Conservation (phyloP, 2,113 vertebrate genomes). For the Myrmecobius fasciatus region DNA sequence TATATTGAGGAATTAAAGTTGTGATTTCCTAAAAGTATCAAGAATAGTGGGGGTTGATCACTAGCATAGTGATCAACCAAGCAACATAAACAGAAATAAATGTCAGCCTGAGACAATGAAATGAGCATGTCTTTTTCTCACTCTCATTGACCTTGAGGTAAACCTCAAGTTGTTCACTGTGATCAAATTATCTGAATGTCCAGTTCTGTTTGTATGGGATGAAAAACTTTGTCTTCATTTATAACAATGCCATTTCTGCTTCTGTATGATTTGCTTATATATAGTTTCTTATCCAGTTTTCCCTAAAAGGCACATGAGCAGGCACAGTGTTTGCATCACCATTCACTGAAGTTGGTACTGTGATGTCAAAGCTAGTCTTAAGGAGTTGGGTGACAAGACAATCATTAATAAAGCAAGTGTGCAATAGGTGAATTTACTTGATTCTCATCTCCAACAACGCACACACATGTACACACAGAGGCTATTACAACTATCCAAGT, state of each 20-base stretch:
- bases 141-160: slow-evolving; percentile 71
- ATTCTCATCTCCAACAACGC: neutral
- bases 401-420: slow-evolving; percentile 17
- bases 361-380: neutral
- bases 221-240: slow-evolving; percentile 68
- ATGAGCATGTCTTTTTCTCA: slow-evolving; percentile 75
- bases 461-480: neutral
- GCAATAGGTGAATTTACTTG: neutral
- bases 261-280: slow-evolving; percentile 63
- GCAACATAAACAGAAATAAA: slow-evolving; percentile 71
- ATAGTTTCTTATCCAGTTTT: slow-evolving; percentile 39
- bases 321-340: neutral
- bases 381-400: neutral
- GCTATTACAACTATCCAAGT: neutral
- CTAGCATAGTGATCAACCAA: slow-evolving; percentile 74
- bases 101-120: slow-evolving; percentile 78
- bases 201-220: slow-evolving; percentile 71
- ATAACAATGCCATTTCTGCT: slow-evolving; percentile 67
- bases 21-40: slow-evolving; percentile 69
- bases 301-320: neutral
- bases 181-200: slow-evolving; percentile 74
- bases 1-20: slow-evolving; percentile 75
- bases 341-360: slow-evolving; percentile 21
- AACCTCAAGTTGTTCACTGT: slow-evolving; percentile 77
- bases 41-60: slow-evolving; percentile 59